These are phyloP conservation scores for Trichomycterus rosablanca DNA, from an alignment of 2,113 vertebrate species.

Conservation along the genomic window DNA sequence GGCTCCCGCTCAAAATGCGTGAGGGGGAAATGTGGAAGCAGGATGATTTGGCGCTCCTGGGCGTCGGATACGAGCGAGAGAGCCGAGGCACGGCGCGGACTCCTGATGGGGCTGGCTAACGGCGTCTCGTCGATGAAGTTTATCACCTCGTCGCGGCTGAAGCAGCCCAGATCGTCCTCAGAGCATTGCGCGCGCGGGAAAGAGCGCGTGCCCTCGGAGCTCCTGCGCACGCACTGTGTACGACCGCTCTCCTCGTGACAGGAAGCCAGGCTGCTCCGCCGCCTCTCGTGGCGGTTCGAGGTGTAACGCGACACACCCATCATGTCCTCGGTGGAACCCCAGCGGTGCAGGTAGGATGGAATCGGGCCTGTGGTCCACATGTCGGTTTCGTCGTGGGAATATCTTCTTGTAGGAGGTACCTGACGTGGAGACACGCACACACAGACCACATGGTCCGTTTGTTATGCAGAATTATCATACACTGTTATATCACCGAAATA, in stretches of 20 bases:
- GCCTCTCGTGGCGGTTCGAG: conserved; percentile 67
- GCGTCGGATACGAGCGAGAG: conserved; percentile 69
- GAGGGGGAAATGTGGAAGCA: conserved; percentile 71
- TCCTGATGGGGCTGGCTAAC: conserved; percentile 70
- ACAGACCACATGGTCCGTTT: not conserved
- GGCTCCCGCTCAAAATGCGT: conserved; percentile 81
- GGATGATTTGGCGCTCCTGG: conserved; percentile 56
- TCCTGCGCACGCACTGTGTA: conserved; percentile 69
- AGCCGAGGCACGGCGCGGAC: conserved; percentile 66
- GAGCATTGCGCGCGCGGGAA: conserved; percentile 60
- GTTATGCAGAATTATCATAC: not conserved
- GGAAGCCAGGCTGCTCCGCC: conserved; percentile 71
- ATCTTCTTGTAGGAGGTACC: conserved; percentile 88
- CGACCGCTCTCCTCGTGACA: conserved; percentile 72
- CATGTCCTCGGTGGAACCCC: conserved; percentile 83
- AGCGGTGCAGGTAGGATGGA: conserved; percentile 77
- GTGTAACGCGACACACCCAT: conserved; percentile 71
- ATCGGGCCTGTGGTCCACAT: conserved; percentile 80
- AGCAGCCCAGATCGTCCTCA: conserved; percentile 66
- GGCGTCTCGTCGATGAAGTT: conserved; percentile 78
- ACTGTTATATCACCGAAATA: not conserved
- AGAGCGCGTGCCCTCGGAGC: conserved; percentile 77
- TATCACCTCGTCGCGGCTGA: conserved; percentile 77
- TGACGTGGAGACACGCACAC: conserved; percentile 58
- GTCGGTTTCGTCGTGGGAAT: conserved; percentile 88